Evolutionary conservation across 2,113 vertebrate species (phyloP), one percentile per base, ranked within the genome.

Genomic region (Myotis brandtii): DNA sequence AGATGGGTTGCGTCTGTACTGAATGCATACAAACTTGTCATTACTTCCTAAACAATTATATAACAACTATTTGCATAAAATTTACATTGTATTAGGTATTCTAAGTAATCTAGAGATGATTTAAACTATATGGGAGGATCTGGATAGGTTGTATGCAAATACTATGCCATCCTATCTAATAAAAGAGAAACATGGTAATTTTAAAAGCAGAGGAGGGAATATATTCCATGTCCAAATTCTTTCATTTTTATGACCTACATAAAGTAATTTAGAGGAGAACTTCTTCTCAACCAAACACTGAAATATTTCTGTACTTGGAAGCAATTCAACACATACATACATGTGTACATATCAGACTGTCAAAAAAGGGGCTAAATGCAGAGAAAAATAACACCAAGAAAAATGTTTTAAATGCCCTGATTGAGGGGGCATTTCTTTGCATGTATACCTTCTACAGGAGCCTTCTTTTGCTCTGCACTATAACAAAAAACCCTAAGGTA

Each of bases 331-430:
- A 88, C 13, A 77, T 7, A 14, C 6, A 79, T 3, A 62, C 14
- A 27, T 32, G 32, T 76, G 37, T 32, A 69, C 12, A 54, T 17
- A 50, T 27, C 52, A 87, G 56, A 81, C 16, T 64, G 18, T n/a
- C 52, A 76, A 76, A 87, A 64, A 88, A 82, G 70, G 4, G 30
- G 14, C 17, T 86, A 64, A 86, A 79, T 66, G 23, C n/a, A 86
- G 25, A 79, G 43, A 17, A 79, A 90, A 93, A 76, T 30, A 93
- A 77, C 21, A 77, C 10, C 6, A 32, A 85, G 66, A 82, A 76
- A 86, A 97, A 90, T 52, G 46, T 83, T 54, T 79, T 4, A 59
- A 54, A 90, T 92, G 73, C 7, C 34, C 23, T 73, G n/a, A 70
- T 7, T 54, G 32, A 80, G 70, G 62, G 40, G 43, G 43, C 54